Evolutionary conservation across 2,888 invertebrate species (phyloP).

Genomic region (Blera fallax): DNA sequence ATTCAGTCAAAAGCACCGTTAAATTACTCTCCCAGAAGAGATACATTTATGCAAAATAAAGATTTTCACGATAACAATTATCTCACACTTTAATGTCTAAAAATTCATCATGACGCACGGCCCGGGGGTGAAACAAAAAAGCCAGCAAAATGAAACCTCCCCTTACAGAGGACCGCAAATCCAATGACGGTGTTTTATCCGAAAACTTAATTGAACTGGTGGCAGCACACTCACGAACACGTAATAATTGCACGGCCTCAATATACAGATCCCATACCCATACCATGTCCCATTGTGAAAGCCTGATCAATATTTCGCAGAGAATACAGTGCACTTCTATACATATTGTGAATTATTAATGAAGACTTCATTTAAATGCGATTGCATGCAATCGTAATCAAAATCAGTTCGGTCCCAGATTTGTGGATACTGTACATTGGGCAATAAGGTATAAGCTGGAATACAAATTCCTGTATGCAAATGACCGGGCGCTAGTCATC

Average conservation of each 20-base stretch:
- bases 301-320: conserved; percentile 70
- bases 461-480: conserved; percentile 68
- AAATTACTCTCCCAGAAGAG: conserved; percentile 23
- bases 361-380: conserved; percentile 70
- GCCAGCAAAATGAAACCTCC: conserved; percentile 28
- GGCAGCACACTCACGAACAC: conserved; percentile 56
- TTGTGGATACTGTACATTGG: conserved; percentile 57
- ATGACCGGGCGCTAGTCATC: conserved; percentile 41
- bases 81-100: conserved; percentile 58
- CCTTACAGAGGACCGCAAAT: conserved; percentile 49
- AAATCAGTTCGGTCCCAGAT: conserved; percentile 64
- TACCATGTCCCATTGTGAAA: conserved; percentile 51
- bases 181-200: conserved; percentile 26
- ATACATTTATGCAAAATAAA: conserved; percentile 29
- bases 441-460: conserved; percentile 28
- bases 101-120: conserved; percentile 18
- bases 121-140: conserved; percentile 30
- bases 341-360: conserved; percentile 71
- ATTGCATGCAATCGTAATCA: conserved; percentile 71
- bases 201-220: conserved; percentile 65
- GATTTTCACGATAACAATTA: conserved; percentile 58
- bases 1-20: conserved; percentile 34
- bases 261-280: conserved; percentile 24
- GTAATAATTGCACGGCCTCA: conserved; percentile 59
- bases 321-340: conserved; percentile 56